A percentile compares a stretch with the other conserved stretches of the same genome.
phyloP scores from a whole-genome alignment of 2,888 invertebrate genomes.

The Drosophila multiciliata region DNA sequence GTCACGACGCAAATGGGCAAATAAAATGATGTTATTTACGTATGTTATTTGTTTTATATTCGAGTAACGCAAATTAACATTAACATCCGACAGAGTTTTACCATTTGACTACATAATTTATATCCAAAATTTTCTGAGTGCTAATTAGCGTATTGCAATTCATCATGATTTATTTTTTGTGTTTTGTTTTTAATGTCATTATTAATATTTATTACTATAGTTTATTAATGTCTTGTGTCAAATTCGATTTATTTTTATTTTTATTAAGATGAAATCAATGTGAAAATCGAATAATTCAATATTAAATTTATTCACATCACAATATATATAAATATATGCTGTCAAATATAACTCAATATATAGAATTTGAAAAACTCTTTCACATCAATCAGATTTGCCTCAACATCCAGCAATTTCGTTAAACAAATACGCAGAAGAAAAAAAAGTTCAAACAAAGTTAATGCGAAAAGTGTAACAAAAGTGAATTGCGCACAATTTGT shows the following conservation, averaged over 20 bases:
- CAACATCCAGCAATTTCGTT: neutral
- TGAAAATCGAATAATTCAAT: neutral
- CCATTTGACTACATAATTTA: conserved; percentile 13
- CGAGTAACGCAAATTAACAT: conserved; percentile 36
- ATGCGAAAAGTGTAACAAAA: conserved; percentile 29
- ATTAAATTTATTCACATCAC: neutral
- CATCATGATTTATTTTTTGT: neutral
- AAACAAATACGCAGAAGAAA: conserved; percentile 8
- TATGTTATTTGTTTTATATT: conserved; percentile 27
- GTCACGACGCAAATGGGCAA: conserved; percentile 15
- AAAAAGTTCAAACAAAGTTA: conserved; percentile 28
- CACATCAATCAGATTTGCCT: conserved; percentile 26
- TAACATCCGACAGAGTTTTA: conserved; percentile 9
- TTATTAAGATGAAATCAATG: no score
- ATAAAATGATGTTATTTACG: conserved; percentile 5
- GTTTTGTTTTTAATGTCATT: neutral
- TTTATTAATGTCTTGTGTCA: neutral
- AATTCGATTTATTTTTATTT: neutral
- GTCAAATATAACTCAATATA: neutral
- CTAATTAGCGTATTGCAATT: conserved; percentile 21
- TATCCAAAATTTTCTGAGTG: conserved; percentile 4
- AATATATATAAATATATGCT: neutral
- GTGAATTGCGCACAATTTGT: conserved; percentile 64
- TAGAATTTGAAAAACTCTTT: neutral
- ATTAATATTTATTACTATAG: neutral